A percentile compares a stretch with the other conserved stretches of the same genome.
Conservation (phyloP, 2,888 invertebrate genomes). For the Sacculina carcini region DNA sequence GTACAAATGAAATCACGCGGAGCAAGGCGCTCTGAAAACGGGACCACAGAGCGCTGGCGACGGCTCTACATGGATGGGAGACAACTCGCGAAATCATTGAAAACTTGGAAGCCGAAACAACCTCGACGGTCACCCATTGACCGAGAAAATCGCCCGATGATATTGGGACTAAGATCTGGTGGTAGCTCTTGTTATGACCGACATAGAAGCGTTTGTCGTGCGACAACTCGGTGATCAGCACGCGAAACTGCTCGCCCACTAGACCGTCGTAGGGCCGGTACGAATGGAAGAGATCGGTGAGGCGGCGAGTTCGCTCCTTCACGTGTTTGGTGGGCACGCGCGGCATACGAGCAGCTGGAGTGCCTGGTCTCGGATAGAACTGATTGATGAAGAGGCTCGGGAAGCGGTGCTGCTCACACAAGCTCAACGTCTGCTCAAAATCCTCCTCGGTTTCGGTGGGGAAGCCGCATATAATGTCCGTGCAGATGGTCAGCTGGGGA, state of each 20-base stretch:
- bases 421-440: slow-evolving; percentile 56
- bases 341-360: slow-evolving; percentile 72
- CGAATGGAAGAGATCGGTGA: slow-evolving; percentile 62
- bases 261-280: slow-evolving; percentile 54
- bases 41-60: too few species aligned
- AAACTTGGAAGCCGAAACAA: slow-evolving; percentile 19
- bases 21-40: too few species aligned
- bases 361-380: slow-evolving; percentile 85
- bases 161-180: slow-evolving; percentile 67
- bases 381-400: slow-evolving; percentile 92
- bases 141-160: slow-evolving; percentile 49
- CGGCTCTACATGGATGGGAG: too few species aligned
- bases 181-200: slow-evolving; percentile 82
- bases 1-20: too few species aligned
- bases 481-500: slow-evolving; percentile 72
- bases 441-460: slow-evolving; percentile 78
- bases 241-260: slow-evolving; percentile 38
- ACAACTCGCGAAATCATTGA: background rate
- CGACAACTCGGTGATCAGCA: slow-evolving; percentile 76
- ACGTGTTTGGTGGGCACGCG: slow-evolving; percentile 58
- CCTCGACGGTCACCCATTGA: slow-evolving; percentile 48
- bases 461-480: slow-evolving; percentile 95
- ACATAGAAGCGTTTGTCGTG: slow-evolving; percentile 73
- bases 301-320: slow-evolving; percentile 57
- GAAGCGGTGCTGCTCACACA: slow-evolving; percentile 66